phyloP scores from a whole-genome alignment of 2,888 invertebrate species.

The Andrena flavipes region DNA sequence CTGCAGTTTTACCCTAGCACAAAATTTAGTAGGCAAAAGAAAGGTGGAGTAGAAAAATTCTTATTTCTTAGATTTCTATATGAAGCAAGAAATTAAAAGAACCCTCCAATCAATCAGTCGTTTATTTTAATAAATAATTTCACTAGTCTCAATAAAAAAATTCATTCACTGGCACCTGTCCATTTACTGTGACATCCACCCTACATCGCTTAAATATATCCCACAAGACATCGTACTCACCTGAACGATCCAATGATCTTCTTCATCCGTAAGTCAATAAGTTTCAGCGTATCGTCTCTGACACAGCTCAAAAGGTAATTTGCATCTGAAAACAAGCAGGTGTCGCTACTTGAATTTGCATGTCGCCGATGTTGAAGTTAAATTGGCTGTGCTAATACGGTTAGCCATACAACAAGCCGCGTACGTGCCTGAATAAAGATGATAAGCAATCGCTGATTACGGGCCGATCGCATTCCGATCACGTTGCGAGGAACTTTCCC shows the following conservation, averaged over 20 bases:
- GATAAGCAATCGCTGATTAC: constrained; percentile 49
- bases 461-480: constrained; percentile 45
- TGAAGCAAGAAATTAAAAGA: too few species aligned
- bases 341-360: constrained; percentile 51
- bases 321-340: constrained; percentile 89
- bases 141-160: too few species aligned
- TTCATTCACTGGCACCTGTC: neutral
- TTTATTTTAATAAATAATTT: too few species aligned
- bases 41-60: too few species aligned
- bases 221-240: constrained; percentile 86
- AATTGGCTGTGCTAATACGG: constrained; percentile 50
- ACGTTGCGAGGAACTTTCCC: constrained; percentile 32
- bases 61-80: too few species aligned
- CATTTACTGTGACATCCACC: neutral
- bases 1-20: too few species aligned
- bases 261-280: constrained; percentile 97
- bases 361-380: constrained; percentile 45
- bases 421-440: constrained; percentile 41
- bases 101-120: too few species aligned
- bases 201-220: neutral
- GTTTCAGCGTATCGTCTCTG: constrained; percentile 96
- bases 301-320: constrained; percentile 96
- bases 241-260: constrained; percentile 95
- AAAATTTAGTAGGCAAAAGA: too few species aligned
- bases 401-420: constrained; percentile 34